Conservation (phyloP, 2,888 invertebrate genomes). For the Pandemis heparana region DNA sequence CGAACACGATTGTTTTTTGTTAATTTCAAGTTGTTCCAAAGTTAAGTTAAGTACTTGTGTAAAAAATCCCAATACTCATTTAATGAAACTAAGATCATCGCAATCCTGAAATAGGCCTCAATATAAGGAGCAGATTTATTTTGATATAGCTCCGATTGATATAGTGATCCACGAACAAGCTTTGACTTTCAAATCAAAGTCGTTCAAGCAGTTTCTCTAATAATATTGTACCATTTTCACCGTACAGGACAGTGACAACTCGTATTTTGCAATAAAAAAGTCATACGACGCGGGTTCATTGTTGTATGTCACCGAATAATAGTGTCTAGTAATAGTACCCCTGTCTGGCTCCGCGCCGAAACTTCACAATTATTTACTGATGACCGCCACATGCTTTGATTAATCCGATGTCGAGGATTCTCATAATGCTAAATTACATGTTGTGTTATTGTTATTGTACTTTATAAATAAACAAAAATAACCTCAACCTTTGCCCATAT, state of each 20-base stretch:
- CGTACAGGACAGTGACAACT: background rate
- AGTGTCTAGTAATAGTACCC: conserved; percentile 43
- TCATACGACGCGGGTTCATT: conserved; percentile 8
- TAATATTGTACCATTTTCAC: background rate
- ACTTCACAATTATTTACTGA: conserved; percentile 56
- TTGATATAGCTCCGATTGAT: background rate
- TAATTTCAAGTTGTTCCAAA: no score
- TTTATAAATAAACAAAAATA: conserved; percentile 19
- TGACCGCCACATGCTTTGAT: conserved; percentile 43
- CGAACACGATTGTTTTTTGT: no score
- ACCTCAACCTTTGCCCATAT: conserved; percentile 22
- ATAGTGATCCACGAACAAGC: background rate
- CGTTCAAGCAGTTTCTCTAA: background rate
- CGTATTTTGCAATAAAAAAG: conserved; percentile 1
- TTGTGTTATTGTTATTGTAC: conserved; percentile 12
- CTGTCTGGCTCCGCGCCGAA: conserved; percentile 63
- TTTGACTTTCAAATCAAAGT: conserved; percentile 2
- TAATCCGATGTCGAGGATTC: conserved; percentile 20
- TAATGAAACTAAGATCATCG: background rate
- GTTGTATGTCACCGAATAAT: conserved; percentile 33
- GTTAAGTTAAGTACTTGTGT: no score
- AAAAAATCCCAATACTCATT: background rate
- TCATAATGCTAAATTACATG: conserved; percentile 22
- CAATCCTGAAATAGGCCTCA: no score
- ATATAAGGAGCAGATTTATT: no score